Evolutionary conservation across 2,113 vertebrate species (phyloP).

Genomic region (Mus spicilegus): DNA sequence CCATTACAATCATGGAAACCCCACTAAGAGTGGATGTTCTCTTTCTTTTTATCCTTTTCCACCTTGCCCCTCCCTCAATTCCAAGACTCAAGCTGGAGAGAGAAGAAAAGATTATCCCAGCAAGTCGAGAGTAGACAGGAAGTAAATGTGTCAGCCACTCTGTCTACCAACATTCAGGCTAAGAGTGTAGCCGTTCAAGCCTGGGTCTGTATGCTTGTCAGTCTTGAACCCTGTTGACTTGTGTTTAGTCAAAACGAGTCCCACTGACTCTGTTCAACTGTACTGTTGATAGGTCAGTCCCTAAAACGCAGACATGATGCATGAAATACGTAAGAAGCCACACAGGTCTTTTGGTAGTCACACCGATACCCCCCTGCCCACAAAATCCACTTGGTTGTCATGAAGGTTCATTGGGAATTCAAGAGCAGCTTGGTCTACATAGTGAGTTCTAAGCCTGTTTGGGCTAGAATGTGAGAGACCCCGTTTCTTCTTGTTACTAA

Average conservation of each 20-base stretch:
- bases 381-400: background rate
- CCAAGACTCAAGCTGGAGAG: slow-evolving; percentile 31
- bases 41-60: background rate
- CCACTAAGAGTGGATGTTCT: background rate
- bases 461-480: background rate
- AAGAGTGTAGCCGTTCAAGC: background rate
- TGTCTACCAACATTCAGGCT: slow-evolving; percentile 35
- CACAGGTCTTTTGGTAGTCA: background rate
- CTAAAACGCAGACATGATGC: background rate
- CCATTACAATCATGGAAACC: slow-evolving; percentile 41
- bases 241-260: background rate
- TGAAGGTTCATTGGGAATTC: background rate
- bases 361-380: background rate
- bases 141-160: background rate
- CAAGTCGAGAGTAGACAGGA: background rate
- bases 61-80: background rate
- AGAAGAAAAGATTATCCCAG: slow-evolving; percentile 20
- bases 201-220: background rate
- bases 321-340: background rate
- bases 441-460: background rate
- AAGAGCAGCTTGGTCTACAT: background rate
- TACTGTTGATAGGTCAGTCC: background rate
- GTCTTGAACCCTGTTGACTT: background rate
- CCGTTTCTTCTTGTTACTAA: background rate
- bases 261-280: background rate